Evolutionary conservation across 2,888 invertebrate species (phyloP), one percentile per base, ranked within the genome.

Genomic region (Parnassius orleans): DNA sequence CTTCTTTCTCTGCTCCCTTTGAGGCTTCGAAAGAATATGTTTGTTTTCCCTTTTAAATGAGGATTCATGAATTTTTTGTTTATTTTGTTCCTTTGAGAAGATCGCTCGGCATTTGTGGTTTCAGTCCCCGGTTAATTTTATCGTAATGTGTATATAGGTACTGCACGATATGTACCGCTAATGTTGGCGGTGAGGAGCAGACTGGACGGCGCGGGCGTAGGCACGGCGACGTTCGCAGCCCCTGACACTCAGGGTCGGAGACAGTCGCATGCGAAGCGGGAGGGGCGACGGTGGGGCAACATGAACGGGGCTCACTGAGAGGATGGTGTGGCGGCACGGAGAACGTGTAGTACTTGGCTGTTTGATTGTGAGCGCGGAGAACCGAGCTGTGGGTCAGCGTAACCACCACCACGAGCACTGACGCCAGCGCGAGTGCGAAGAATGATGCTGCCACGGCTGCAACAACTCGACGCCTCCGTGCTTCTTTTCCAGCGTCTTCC

Each of bases 361-460:
- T 93, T 81, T 94, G 93, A 80, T 93, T 92, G 81, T 93, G 93
- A 66, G 93, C 93, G 76, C 92, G 93, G 65, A 93, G 90, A 75
- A 94, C 94, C 72, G 94, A 93, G 85, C 94, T 93, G 88, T 94
- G 95, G 54, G 95, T 96, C 80, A 96, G 92, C 61, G 96, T 96
- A 75, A 96, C 93, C 78, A 96, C 93, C 79, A 96, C 95, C 75
- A 95, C 95, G 76, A 95, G 93, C 68, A 96, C 93, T 74, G 95
- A 94, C 65, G 95, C 94, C 75, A 94, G 92, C 71, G 95, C 93
- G 75, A 96, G 92, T 81, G 95, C 95, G 83, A 95, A 87, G 87
- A 95, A 95, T 46, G 95, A 95, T 46, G 93, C 95, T 69, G 95
- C 93, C 65, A 96, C 94, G 73, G 95, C 93, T 75, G 94, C 94